These are phyloP conservation scores for Cebus imitator DNA, from an alignment of 2,113 vertebrate species.

Conservation along the genomic window DNA sequence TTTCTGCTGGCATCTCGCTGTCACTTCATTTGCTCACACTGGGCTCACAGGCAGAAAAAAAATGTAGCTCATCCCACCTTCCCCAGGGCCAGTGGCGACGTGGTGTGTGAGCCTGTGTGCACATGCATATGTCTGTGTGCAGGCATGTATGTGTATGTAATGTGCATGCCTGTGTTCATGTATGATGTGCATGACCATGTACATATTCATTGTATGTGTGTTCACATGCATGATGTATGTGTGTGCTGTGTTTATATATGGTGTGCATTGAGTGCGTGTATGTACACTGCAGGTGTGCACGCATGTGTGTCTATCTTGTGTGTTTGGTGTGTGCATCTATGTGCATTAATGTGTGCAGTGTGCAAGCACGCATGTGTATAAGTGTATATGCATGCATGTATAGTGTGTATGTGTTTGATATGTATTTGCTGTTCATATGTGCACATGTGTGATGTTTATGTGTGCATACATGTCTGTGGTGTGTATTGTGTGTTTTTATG, in stretches of 20 bases:
- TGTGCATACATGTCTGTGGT: background rate
- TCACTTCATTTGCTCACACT: background rate
- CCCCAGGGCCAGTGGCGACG: no score
- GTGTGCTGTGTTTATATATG: no score
- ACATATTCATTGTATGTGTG: no score
- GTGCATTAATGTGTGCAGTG: no score
- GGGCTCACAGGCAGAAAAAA: background rate
- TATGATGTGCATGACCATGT: background rate
- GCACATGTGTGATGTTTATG: background rate
- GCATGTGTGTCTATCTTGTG: no score
- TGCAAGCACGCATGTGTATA: no score
- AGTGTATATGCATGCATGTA: rapidly evolving
- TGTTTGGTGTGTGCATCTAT: background rate
- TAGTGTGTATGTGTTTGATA: no score
- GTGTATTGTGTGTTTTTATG: no score
- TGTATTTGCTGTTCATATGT: rapidly evolving
- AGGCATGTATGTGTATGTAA: no score
- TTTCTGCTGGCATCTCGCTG: no score
- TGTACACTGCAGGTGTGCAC: no score
- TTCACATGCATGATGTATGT: background rate
- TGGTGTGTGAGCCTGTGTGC: background rate
- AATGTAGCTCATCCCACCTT: background rate
- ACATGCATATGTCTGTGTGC: background rate
- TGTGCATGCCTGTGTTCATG: no score
- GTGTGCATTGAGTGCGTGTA: background rate